A percentile compares a stretch with the other conserved stretches of the same genome.
Evolutionary conservation across 2,888 invertebrate species (phyloP).

Genomic region (Idaea biselata): DNA sequence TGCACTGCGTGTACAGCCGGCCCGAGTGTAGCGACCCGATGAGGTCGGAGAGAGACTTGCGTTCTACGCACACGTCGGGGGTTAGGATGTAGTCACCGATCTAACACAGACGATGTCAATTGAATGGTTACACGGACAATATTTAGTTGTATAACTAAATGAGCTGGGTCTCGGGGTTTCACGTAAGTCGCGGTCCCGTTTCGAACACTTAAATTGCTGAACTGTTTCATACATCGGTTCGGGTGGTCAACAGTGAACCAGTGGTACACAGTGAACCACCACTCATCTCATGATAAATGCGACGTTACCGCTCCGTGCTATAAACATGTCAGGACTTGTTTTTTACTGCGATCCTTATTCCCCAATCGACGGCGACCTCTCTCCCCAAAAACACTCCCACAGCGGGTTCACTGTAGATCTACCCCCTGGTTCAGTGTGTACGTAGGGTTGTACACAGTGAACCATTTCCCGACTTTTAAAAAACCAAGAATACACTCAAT

Average conservation of each 20-base stretch:
- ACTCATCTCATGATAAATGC: background rate
- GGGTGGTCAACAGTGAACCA: background rate
- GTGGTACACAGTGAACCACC: slow-evolving; percentile 2
- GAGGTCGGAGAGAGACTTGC: slow-evolving; percentile 97
- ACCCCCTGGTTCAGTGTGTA: too few species aligned
- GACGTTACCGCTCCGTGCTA: background rate
- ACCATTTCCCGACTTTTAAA: too few species aligned
- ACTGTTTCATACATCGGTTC: too few species aligned
- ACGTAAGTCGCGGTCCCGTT: too few species aligned
- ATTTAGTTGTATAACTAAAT: too few species aligned
- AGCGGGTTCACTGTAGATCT: background rate
- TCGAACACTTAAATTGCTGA: too few species aligned
- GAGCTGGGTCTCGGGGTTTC: too few species aligned
- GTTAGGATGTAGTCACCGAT: slow-evolving; percentile 99
- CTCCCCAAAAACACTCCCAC: background rate
- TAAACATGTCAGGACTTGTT: background rate
- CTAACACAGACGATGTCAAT: slow-evolving; percentile 56
- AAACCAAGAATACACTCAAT: too few species aligned
- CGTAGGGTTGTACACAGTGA: too few species aligned
- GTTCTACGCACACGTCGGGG: slow-evolving; percentile 97
- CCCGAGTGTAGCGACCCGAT: slow-evolving; percentile 97
- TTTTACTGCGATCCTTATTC: background rate
- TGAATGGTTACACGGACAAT: background rate
- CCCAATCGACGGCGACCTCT: too few species aligned
- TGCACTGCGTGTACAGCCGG: slow-evolving; percentile 96